Percentiles rank a stretch among this genome's conserved stretches.
Evolutionary conservation across 2,797 vertebrate genomes (phyloP).

Genomic region (Pempheris klunzingeri): DNA sequence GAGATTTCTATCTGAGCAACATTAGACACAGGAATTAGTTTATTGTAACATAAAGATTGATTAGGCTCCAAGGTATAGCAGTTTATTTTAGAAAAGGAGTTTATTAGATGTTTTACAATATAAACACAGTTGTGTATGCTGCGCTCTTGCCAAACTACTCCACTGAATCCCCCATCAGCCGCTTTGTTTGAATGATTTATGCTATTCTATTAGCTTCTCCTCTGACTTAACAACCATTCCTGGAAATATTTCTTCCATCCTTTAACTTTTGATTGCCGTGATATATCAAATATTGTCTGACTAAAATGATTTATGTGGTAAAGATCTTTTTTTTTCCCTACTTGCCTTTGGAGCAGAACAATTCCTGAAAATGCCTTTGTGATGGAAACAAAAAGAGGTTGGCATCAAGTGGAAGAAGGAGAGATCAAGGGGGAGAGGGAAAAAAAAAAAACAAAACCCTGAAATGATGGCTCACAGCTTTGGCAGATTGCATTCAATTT

Average conservation of each 20-base stretch:
- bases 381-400: constrained; percentile 70
- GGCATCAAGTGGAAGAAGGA: constrained; percentile 64
- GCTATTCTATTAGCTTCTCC: constrained; percentile 38
- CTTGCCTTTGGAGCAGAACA: constrained; percentile 51
- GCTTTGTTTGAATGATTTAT: constrained; percentile 63
- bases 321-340: constrained; percentile 37
- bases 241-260: constrained; percentile 49
- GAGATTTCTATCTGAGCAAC: constrained; percentile 19
- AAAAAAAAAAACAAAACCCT: constrained; percentile 2
- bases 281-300: constrained; percentile 57
- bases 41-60: constrained; percentile 49
- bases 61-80: constrained; percentile 4
- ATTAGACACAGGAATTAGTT: constrained; percentile 35
- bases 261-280: constrained; percentile 48
- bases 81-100: constrained; percentile 42
- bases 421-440: constrained; percentile 45
- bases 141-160: constrained; percentile 32
- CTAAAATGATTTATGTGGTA: constrained; percentile 59
- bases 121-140: constrained; percentile 27
- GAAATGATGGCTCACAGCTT: constrained; percentile 72
- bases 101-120: constrained; percentile 38
- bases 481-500: constrained; percentile 81
- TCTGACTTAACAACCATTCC: constrained; percentile 43
- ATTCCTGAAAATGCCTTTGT: constrained; percentile 71
- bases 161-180: constrained; percentile 31